Evolutionary conservation across 2,113 vertebrate genomes (phyloP).

Genomic region (Stictonetta naevosa): DNA sequence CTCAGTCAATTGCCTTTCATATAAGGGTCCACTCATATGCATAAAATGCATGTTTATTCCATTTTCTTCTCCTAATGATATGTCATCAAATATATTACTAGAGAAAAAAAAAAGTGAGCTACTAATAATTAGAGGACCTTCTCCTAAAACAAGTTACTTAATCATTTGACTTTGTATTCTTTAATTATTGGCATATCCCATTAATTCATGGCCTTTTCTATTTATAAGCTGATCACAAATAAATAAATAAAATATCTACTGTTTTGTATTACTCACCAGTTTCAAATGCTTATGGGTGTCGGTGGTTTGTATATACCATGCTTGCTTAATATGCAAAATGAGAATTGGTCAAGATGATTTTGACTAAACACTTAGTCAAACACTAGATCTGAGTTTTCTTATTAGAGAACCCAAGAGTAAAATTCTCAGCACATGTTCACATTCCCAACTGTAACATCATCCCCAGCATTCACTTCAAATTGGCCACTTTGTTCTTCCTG

Average conservation of each 20-base stretch:
- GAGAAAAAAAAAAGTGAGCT: no score
- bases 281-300: not conserved
- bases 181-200: not conserved
- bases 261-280: not conserved
- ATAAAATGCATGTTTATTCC: not conserved
- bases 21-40: not conserved
- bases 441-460: not conserved
- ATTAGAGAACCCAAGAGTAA: not conserved
- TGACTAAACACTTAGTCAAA: not conserved
- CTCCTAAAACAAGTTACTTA: not conserved
- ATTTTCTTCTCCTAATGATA: not conserved
- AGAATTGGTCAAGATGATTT: not conserved
- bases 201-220: not conserved
- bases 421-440: not conserved
- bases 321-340: not conserved
- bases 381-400: not conserved
- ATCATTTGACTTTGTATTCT: not conserved
- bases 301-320: not conserved
- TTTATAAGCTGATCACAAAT: not conserved
- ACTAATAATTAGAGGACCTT: not conserved
- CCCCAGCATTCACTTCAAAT: not conserved
- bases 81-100: not conserved
- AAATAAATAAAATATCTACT: not conserved
- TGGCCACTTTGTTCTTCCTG: not conserved
- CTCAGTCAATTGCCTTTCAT: not conserved